phyloP scores from a whole-genome alignment of 2,888 invertebrate species.

The Andrena flavipes region DNA sequence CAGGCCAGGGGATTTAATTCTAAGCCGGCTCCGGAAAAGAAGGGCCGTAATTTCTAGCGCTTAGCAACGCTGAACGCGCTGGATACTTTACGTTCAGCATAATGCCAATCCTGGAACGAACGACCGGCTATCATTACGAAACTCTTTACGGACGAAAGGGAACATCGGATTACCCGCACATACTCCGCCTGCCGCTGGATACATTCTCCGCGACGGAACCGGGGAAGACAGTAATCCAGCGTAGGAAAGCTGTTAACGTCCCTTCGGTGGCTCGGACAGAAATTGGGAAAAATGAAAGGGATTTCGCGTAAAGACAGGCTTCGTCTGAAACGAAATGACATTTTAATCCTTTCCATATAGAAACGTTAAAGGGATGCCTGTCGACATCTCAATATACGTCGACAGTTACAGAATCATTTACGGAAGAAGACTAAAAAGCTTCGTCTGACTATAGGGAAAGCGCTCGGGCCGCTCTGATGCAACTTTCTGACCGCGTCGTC shows the following conservation, averaged over 20 bases:
- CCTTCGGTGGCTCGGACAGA: background rate
- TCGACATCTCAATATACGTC: conserved; percentile 34
- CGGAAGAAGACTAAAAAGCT: conserved; percentile 25
- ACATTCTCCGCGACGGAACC: background rate
- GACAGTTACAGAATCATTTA: conserved; percentile 28
- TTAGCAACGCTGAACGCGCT: background rate
- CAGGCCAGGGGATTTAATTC: background rate
- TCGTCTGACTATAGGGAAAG: too few species aligned
- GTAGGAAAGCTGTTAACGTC: conserved; percentile 6
- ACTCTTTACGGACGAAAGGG: background rate
- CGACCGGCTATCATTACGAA: background rate
- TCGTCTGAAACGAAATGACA: conserved; percentile 39
- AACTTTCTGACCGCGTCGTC: conserved; percentile 7
- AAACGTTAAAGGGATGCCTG: conserved; percentile 28
- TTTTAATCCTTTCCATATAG: conserved; percentile 39
- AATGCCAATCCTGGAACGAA: background rate
- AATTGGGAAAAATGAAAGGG: conserved; percentile 32
- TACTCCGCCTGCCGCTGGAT: background rate
- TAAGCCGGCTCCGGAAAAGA: background rate
- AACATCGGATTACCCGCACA: background rate
- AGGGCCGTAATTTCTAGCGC: background rate
- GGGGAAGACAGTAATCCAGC: background rate
- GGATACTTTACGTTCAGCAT: background rate
- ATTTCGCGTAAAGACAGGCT: conserved; percentile 19
- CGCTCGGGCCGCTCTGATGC: conserved; percentile 5